Evolutionary conservation across 2,888 invertebrate genomes (phyloP).

Genomic region (Caenorhabditis becei): DNA sequence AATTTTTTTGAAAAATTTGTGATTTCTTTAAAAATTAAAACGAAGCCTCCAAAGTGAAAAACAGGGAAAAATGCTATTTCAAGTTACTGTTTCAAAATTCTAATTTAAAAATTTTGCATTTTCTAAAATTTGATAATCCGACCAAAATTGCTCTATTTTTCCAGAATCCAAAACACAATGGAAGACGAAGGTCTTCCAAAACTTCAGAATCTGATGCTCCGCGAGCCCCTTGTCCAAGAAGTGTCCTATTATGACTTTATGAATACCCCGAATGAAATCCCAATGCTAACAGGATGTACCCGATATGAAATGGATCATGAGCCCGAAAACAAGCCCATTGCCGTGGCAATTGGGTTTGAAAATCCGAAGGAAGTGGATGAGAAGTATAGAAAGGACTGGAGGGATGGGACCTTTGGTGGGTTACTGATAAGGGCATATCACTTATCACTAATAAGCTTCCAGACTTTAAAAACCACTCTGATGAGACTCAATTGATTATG

Average conservation of each 20-base stretch:
- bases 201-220: slow-evolving; percentile 22
- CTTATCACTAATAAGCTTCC: slow-evolving; percentile 1
- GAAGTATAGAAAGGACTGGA: slow-evolving; percentile 56
- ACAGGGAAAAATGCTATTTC: not conserved
- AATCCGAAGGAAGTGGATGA: slow-evolving; percentile 51
- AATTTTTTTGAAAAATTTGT: slow-evolving; percentile 2
- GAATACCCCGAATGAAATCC: slow-evolving; percentile 32
- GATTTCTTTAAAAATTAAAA: not conserved
- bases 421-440: not conserved
- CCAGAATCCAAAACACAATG: slow-evolving; percentile 53
- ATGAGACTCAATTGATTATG: slow-evolving; percentile 58
- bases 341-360: slow-evolving; percentile 27
- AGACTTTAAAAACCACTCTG: slow-evolving; percentile 48
- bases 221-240: slow-evolving; percentile 59
- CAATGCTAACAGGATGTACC: slow-evolving; percentile 58
- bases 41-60: not conserved
- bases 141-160: not conserved
- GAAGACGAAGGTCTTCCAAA: slow-evolving; percentile 50
- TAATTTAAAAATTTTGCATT: too few species aligned
- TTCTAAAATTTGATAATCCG: too few species aligned
- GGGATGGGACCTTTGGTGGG: slow-evolving; percentile 30
- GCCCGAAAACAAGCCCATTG: slow-evolving; percentile 15
- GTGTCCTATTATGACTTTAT: slow-evolving; percentile 35
- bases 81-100: not conserved
- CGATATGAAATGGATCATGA: slow-evolving; percentile 59